Base-by-base conservation (phyloP, 2,113 vertebrate species). In the Progne subis region DNA sequence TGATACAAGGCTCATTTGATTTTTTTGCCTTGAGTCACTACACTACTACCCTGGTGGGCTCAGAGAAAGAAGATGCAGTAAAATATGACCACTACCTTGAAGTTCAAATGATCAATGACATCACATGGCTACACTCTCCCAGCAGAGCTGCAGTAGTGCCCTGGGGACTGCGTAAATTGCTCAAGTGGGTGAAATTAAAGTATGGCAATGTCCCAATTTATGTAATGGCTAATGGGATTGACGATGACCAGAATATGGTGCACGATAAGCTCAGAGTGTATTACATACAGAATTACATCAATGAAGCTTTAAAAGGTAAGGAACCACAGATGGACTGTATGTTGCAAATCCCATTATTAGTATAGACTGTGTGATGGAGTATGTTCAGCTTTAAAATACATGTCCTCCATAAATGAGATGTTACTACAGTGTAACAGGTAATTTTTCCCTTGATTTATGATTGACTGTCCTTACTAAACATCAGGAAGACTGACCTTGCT, bases 231-330 rank as follows among this genome's bases (percentile, higher is more conserved):
- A 99, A 98, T 11, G 99, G 99, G 18, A 97, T 99, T 26, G 98
- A 99, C 0, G 99, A 99, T 52, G 98, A 98, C 75, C 98, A 96
- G 0, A 98, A 97, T 8, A 96, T 88, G 39, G 97, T 98, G 83
- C 98, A 99, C 5, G 99, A 99, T 95, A 98, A 97, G 44, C 93
- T 99, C 57, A 98, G 99, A 74, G 95, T 98, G 46, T 99, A 99
- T 95, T 99, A 99, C 94, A 94, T 99, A 77, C 98, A 99, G 95
- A 99, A 98, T 94, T 99, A 99, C 77, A 97, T 99, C 83, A 99
- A 99, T 2, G 99, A 99, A 95, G 99, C 98, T 37, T 98, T 99
- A 44, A 99, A 99, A 99, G 99, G 99, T 99, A 97, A 98, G 97
- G 29, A 56, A 31, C 14, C n/a, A 12, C 23, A 7, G 5, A n/a